Conservation (phyloP, 2,888 invertebrate genomes). For the Sicus ferrugineus region DNA sequence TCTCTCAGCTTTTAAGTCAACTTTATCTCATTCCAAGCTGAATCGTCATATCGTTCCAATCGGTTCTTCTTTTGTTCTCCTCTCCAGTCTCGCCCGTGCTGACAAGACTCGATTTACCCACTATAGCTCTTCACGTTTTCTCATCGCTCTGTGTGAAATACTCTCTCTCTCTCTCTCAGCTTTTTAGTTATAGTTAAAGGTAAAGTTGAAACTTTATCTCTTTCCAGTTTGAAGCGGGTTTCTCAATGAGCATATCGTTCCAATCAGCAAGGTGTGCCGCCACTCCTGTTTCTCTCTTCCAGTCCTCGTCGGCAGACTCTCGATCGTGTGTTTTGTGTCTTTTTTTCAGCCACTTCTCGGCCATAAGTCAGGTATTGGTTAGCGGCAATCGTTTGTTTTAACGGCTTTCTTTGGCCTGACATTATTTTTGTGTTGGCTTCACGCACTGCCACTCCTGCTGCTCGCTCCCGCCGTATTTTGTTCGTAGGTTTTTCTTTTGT, state of each 20-base stretch:
- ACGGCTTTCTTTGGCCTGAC: background rate
- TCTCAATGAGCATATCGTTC: conserved; percentile 1
- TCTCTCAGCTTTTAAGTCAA: too few relatives aligned
- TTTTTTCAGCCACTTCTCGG: background rate
- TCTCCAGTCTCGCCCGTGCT: too few relatives aligned
- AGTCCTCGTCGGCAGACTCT: background rate
- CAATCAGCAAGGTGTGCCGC: conserved; percentile 22
- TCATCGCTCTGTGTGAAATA: background rate
- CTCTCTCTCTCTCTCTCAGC: background rate
- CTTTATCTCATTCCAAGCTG: too few relatives aligned
- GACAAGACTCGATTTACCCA: too few relatives aligned
- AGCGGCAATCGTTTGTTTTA: background rate
- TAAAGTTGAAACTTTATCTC: background rate
- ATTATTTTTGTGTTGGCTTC: background rate
- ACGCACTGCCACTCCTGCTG: background rate
- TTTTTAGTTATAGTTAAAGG: too few relatives aligned
- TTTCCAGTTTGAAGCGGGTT: conserved; percentile 7
- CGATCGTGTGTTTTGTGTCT: background rate
- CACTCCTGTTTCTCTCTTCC: conserved; percentile 25
- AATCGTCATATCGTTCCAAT: too few relatives aligned
- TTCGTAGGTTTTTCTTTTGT: background rate
- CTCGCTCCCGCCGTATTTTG: background rate
- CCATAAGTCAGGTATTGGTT: background rate
- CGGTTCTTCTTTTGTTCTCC: too few relatives aligned
- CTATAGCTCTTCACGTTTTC: too few relatives aligned